Conservation (phyloP, 2,113 vertebrate species). For the Tragelaphus imberbis region DNA sequence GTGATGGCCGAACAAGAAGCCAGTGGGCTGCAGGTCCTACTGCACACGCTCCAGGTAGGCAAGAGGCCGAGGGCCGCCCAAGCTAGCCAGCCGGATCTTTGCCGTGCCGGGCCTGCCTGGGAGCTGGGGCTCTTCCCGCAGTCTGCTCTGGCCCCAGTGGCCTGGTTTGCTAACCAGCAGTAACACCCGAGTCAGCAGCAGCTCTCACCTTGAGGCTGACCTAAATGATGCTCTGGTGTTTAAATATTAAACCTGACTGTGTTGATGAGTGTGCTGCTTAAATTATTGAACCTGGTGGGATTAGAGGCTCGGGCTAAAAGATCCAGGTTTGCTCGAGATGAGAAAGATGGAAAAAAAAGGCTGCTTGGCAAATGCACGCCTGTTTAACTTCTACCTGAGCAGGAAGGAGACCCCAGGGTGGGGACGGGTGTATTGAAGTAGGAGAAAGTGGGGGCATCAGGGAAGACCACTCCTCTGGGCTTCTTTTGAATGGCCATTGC, state of each 20-base stretch:
- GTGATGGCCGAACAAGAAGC: slow-evolving; percentile 86
- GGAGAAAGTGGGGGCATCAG: neutral
- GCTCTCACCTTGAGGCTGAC: slow-evolving; percentile 52
- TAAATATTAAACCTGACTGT: slow-evolving; percentile 12
- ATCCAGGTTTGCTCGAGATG: neutral
- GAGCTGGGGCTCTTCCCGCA: neutral
- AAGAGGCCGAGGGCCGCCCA: slow-evolving; percentile 53
- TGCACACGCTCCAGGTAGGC: slow-evolving; percentile 92
- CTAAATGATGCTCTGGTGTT: slow-evolving; percentile 45
- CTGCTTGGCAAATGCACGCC: slow-evolving; percentile 17
- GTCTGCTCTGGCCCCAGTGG: neutral
- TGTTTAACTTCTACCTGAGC: neutral
- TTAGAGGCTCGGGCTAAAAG: neutral
- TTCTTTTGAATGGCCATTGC: neutral
- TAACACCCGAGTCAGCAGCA: neutral
- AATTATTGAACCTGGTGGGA: neutral
- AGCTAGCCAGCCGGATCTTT: slow-evolving; percentile 8
- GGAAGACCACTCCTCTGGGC: neutral
- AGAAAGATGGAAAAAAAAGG: slow-evolving; percentile 27
- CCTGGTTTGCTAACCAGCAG: neutral
- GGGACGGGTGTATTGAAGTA: neutral
- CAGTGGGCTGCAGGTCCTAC: slow-evolving; percentile 90
- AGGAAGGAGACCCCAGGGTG: neutral
- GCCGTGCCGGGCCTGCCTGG: slow-evolving; percentile 14
- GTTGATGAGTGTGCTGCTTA: slow-evolving; percentile 38